Conservation (phyloP, 2,113 vertebrate genomes). For the Illadopsis cleaveri region DNA sequence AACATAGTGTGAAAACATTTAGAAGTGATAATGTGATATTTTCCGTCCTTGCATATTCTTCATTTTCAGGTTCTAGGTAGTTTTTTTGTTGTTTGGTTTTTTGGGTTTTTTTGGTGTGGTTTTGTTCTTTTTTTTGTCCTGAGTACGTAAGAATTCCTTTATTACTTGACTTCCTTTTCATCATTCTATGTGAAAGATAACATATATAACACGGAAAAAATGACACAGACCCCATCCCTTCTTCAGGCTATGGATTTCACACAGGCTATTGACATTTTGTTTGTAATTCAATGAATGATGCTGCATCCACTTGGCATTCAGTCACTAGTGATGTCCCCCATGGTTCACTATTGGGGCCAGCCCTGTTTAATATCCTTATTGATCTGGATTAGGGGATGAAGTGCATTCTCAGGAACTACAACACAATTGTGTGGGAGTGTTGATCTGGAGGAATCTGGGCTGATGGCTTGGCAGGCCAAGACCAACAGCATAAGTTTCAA, state of each 20-base stretch:
- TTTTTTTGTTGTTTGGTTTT: neutral
- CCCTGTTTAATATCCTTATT: neutral
- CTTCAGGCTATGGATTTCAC: neutral
- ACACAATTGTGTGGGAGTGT: neutral
- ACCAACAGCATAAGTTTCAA: neutral
- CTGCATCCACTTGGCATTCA: neutral
- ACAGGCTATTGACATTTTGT: neutral
- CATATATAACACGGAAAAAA: rapidly evolving
- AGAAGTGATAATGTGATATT: neutral
- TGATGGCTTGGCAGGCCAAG: rapidly evolving
- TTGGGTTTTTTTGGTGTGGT: too few relatives aligned
- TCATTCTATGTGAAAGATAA: neutral
- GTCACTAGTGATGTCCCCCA: neutral
- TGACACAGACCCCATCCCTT: neutral
- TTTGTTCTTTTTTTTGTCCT: neutral
- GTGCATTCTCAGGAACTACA: neutral
- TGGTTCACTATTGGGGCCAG: neutral
- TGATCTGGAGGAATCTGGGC: neutral
- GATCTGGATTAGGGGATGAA: neutral
- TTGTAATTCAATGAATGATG: neutral
- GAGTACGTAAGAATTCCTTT: neutral
- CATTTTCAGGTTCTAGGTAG: neutral
- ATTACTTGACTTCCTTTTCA: neutral
- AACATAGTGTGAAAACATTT: neutral
- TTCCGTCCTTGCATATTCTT: neutral